Percentiles rank a stretch among this genome's conserved stretches.
These are phyloP conservation scores for Notodonta dromedarius DNA, from an alignment of 2,888 invertebrate genomes.

Conservation along the genomic window DNA sequence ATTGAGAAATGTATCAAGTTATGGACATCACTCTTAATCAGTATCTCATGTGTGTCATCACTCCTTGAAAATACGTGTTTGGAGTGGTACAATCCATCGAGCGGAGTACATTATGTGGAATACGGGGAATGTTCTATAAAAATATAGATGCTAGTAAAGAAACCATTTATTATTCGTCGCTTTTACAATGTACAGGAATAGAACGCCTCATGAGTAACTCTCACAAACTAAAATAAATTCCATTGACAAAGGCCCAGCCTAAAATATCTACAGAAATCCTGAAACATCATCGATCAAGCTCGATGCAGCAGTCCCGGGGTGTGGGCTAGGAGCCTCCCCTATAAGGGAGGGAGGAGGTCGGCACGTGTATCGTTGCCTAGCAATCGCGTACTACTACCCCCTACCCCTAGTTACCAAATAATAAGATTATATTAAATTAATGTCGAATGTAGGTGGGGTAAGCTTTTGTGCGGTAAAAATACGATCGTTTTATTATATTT, in stretches of 20 bases:
- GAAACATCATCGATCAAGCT: slow-evolving; percentile 6
- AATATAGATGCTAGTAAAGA: too few species aligned
- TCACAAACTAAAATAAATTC: neutral
- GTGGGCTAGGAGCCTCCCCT: slow-evolving; percentile 9
- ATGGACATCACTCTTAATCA: too few species aligned
- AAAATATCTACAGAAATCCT: neutral
- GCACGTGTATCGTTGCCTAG: slow-evolving; percentile 58
- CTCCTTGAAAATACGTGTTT: too few species aligned
- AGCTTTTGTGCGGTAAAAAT: neutral
- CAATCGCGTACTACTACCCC: slow-evolving; percentile 35
- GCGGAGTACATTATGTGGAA: too few species aligned
- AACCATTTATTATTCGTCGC: too few species aligned
- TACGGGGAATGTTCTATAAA: too few species aligned
- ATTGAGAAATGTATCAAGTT: too few species aligned
- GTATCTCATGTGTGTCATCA: too few species aligned
- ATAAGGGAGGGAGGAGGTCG: slow-evolving; percentile 17
- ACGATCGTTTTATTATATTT: too few species aligned
- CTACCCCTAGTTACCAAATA: slow-evolving; percentile 8
- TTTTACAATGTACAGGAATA: neutral
- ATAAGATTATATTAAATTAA: slow-evolving; percentile 12
- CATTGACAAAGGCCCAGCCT: neutral
- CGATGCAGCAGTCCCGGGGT: slow-evolving; percentile 15
- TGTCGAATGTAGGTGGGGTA: slow-evolving; percentile 11
- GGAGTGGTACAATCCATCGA: too few species aligned
- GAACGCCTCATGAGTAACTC: neutral